Conservation (phyloP, 1,140 invertebrate genomes). For the Diachasmimorpha longicaudata region DNA sequence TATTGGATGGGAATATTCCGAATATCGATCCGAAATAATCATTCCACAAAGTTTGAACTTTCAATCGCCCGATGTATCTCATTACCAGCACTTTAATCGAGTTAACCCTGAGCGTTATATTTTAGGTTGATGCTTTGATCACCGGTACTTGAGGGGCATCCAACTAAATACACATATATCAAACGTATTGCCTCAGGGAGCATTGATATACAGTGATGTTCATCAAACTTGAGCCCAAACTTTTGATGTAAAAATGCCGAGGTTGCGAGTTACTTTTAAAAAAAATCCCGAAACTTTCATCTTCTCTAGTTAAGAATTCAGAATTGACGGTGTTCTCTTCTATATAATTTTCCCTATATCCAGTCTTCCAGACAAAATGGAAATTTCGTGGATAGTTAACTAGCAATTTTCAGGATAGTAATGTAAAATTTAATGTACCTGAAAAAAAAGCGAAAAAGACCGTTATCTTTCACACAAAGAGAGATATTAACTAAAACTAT, state of each 20-base stretch:
- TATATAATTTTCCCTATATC: too few relatives aligned
- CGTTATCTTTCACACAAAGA: too few relatives aligned
- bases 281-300: too few relatives aligned
- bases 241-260: background rate
- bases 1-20: too few relatives aligned
- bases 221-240: background rate
- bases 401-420: too few relatives aligned
- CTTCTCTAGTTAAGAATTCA: too few relatives aligned
- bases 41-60: constrained; percentile 19
- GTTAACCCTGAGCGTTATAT: background rate
- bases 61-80: background rate
- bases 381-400: too few relatives aligned
- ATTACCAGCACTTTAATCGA: background rate
- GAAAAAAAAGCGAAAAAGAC: too few relatives aligned
- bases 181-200: constrained; percentile 7
- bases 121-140: constrained; percentile 6
- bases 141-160: background rate
- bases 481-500: too few relatives aligned
- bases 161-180: background rate
- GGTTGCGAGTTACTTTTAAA: background rate
- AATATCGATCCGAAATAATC: background rate
- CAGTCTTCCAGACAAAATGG: too few relatives aligned
- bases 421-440: too few relatives aligned
- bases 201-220: background rate
- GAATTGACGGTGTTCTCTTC: too few relatives aligned